Conservation (phyloP, 2,888 invertebrate species). For the Eupsilia transversa region DNA sequence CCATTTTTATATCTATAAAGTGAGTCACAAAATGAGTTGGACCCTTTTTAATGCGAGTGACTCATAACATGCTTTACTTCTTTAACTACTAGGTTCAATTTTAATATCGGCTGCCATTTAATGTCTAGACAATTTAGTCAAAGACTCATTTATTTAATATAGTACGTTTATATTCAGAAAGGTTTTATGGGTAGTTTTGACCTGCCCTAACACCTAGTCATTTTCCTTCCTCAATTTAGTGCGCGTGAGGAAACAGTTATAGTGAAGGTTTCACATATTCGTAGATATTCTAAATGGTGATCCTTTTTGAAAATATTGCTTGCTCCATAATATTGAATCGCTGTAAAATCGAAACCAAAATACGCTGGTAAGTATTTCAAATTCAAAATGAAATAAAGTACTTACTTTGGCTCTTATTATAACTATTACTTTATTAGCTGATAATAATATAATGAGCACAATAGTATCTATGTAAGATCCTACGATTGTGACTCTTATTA, state of each 20-base stretch:
- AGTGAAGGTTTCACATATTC: neutral
- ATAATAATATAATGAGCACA: conserved; percentile 2
- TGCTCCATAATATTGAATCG: neutral
- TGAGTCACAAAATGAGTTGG: neutral
- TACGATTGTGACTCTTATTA: conserved; percentile 1
- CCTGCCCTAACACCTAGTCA: neutral
- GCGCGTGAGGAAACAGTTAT: neutral
- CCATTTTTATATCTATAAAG: neutral
- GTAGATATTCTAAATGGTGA: neutral
- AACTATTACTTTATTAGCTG: neutral
- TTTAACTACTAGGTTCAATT: neutral
- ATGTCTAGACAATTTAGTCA: neutral
- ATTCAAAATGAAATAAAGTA: neutral
- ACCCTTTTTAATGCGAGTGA: neutral
- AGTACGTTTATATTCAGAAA: neutral
- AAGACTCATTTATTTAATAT: neutral
- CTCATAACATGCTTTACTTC: neutral
- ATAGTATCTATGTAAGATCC: conserved; percentile 1
- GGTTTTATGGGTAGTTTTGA: neutral
- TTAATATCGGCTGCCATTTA: too few relatives aligned
- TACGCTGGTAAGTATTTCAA: neutral
- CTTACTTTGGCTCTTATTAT: neutral
- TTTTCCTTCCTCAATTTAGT: conserved; percentile 26
- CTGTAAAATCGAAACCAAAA: too few relatives aligned
- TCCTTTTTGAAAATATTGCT: neutral